Evolutionary conservation across 2,888 invertebrate genomes (phyloP), one percentile per base, ranked within the genome.

Genomic region (Anorthoa munda): DNA sequence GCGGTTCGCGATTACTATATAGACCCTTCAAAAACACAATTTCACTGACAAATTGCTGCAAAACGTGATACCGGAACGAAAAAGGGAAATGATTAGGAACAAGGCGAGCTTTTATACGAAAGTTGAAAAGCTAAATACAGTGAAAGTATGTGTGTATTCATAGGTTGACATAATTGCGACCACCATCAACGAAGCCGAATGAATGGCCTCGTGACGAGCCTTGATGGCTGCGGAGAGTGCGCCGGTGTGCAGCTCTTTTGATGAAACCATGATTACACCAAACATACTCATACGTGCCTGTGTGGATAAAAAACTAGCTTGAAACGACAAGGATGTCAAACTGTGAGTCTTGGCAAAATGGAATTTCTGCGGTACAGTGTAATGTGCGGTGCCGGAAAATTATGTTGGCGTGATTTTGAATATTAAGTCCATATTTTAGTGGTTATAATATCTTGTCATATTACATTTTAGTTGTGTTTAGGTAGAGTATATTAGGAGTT

Each of bases 121-220:
- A 75, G 67, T 82, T 75, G 81, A 86, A 88, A 85, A 81, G 87
- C 86, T 84, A 77, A 89, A 88, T 86, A 86, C 84, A 87, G 84
- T 86, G 88, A 84, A 84, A 86, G 82, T 86, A 86, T 85, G n/a
- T n/a, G n/a, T n/a, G n/a, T n/a, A n/a, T n/a, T n/a, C n/a, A n/a
- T n/a, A n/a, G n/a, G n/a, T n/a, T n/a, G n/a, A n/a, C n/a, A n/a
- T n/a, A n/a, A n/a, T n/a, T n/a, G n/a, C n/a, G n/a, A n/a, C n/a
- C n/a, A n/a, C n/a, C n/a, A n/a, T n/a, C n/a, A n/a, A n/a, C n/a
- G n/a, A n/a, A n/a, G n/a, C n/a, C n/a, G n/a, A n/a, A n/a, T n/a
- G n/a, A n/a, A n/a, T n/a, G n/a, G n/a, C n/a, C n/a, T n/a, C n/a
- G n/a, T n/a, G n/a, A n/a, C n/a, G n/a, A n/a, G n/a, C n/a, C n/a